Conservation (phyloP, 2,888 invertebrate genomes). For the Acanthosoma haemorrhoidale region DNA sequence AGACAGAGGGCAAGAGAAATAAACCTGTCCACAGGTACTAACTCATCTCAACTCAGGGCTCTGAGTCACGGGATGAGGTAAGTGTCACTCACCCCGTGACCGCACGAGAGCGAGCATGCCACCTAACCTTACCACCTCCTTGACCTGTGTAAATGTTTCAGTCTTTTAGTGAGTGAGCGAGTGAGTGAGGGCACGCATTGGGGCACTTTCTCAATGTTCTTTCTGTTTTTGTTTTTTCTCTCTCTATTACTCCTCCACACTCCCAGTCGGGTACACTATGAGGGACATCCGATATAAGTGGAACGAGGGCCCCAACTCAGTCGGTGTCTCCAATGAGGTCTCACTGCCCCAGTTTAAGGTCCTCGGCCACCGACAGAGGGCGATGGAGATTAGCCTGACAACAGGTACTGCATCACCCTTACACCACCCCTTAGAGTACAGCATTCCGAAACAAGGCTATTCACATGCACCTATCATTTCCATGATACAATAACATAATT, state of each 20-base stretch:
- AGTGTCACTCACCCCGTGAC: conserved; percentile 27
- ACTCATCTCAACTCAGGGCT: conserved; percentile 19
- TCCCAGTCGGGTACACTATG: conserved; percentile 96
- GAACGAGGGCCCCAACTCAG: conserved; percentile 92
- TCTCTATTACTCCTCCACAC: background rate
- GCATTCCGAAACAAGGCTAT: conserved; percentile 9
- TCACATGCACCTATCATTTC: too few relatives aligned
- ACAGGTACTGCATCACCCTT: conserved; percentile 63
- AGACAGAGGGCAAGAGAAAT: conserved; percentile 90
- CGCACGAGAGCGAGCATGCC: background rate
- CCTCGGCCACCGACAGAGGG: conserved; percentile 91
- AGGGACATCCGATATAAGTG: conserved; percentile 95
- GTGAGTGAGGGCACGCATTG: conserved; percentile 21
- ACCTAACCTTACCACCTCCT: background rate
- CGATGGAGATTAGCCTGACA: conserved; percentile 92
- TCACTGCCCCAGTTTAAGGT: conserved; percentile 97
- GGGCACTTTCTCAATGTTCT: background rate
- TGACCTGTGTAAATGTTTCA: too few relatives aligned
- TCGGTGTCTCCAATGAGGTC: conserved; percentile 92
- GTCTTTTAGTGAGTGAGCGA: conserved; percentile 4
- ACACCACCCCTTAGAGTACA: background rate
- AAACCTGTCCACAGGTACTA: conserved; percentile 90
- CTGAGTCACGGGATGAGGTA: conserved; percentile 27
- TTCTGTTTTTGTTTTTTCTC: background rate
- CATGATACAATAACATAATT: too few relatives aligned